A percentile compares a stretch with the other conserved stretches of the same genome.
Evolutionary conservation across 1,140 invertebrate species (phyloP).

Genomic region (Radopholus similis): DNA sequence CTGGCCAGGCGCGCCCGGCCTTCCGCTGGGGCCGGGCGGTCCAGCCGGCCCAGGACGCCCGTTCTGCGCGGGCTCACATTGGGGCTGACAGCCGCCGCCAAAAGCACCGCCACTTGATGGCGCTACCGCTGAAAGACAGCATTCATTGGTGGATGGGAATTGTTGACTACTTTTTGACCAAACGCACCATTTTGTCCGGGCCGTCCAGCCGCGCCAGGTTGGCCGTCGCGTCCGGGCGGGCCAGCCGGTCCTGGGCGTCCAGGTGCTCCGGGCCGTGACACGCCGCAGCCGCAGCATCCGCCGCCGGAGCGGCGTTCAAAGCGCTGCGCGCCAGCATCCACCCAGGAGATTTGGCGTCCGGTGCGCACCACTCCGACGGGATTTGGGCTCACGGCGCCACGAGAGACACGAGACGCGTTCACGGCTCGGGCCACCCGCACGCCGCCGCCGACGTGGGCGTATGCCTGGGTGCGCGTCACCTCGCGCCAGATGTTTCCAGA

Average conservation of each 20-base stretch:
- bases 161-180: background rate
- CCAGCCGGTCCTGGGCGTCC: background rate
- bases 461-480: background rate
- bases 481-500: too few relatives aligned
- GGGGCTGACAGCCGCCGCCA: too few relatives aligned
- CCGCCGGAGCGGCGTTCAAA: too few relatives aligned
- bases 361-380: background rate
- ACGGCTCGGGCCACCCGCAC: background rate
- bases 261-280: background rate
- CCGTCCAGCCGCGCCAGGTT: background rate
- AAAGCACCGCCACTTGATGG: too few relatives aligned
- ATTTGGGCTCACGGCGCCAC: background rate
- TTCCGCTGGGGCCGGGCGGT: background rate
- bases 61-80: too few relatives aligned
- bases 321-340: too few relatives aligned
- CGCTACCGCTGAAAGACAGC: too few relatives aligned
- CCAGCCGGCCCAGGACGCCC: background rate
- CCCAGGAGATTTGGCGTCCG: too few relatives aligned
- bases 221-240: background rate
- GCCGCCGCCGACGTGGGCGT: background rate
- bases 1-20: background rate
- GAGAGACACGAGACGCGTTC: background rate
- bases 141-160: background rate
- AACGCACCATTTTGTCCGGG: background rate
- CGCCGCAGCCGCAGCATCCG: constrained; percentile 1